Conservation (phyloP, 1,140 invertebrate genomes). For the Paralvinella palmiformis region DNA sequence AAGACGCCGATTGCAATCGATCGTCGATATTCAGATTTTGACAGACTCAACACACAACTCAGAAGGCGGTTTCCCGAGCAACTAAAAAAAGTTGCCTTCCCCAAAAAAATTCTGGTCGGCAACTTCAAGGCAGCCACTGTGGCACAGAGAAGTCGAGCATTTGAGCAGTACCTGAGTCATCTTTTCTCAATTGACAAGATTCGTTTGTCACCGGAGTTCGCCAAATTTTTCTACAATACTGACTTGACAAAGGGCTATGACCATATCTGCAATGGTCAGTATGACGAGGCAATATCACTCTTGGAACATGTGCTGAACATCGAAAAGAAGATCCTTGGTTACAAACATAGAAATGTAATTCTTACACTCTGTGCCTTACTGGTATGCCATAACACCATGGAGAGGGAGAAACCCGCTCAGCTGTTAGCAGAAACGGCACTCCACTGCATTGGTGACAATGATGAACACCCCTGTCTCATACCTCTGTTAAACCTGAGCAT, state of each 20-base stretch:
- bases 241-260: constrained; percentile 48
- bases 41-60: constrained; percentile 60
- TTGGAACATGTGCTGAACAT: background rate
- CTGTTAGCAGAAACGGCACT: constrained; percentile 66
- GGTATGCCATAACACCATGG: constrained; percentile 55
- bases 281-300: background rate
- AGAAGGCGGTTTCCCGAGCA: constrained; percentile 58
- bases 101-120: constrained; percentile 66
- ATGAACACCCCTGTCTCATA: constrained; percentile 61
- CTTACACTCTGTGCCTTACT: constrained; percentile 65
- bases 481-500: constrained; percentile 65
- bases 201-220: constrained; percentile 57
- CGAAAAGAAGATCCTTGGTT: constrained; percentile 53
- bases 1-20: constrained; percentile 59
- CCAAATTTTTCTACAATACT: constrained; percentile 63
- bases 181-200: constrained; percentile 57
- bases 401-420: constrained; percentile 56
- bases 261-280: constrained; percentile 25
- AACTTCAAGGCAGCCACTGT: constrained; percentile 71
- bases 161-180: constrained; percentile 63
- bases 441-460: constrained; percentile 52
- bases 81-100: constrained; percentile 60
- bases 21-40: constrained; percentile 70
- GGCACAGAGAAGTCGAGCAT: constrained; percentile 62
- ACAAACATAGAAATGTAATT: constrained; percentile 62